Evolutionary conservation across 2,797 vertebrate species (phyloP), one percentile per base, ranked within the genome.

Genomic region (Sebastiscus albofasciatus): DNA sequence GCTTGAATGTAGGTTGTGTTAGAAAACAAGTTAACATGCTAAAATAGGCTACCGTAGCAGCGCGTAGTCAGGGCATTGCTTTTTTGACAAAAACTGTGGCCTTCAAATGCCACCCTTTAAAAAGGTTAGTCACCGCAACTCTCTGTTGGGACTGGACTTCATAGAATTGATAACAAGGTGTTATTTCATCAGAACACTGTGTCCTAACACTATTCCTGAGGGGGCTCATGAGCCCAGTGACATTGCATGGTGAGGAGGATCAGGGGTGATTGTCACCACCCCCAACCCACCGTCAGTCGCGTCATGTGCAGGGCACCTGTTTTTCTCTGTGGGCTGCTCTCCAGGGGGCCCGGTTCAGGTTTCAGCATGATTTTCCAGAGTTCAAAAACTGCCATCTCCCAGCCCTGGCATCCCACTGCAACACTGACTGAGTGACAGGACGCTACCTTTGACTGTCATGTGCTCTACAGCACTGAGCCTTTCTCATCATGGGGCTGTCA

Each of bases 321-420:
- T 92, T 86, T 87, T 67, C 2, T 24, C 74, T 66, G 67, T 34
- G 52, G 46, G 70, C 72, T 34, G 66, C 82, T 82, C 87, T 90
- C 75, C 34, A 22, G 80, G 82, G 84, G 78, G 69, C 67, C 60
- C 42, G 87, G 85, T 84, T 94, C 84, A 88, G 80, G 89, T 93
- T 95, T 93, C 91, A 90, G 74, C 74, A 79, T 88, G 82, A 90
- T 86, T 86, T 91, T 89, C 42, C 78, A 81, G 78, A 92, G 90
- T 91, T 91, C 75, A 83, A 85, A 85, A 91, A 90, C 86, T 93
- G 84, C 86, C 88, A 87, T 80, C 83, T 90, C 75, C 31, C 56
- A 84, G 75, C 33, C 54, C 64, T 70, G 87, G 88, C 82, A 90
- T 89, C 87, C 72, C 74, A 68, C 80, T 64, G 82, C 72, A 77